These are phyloP conservation scores for Cettia cetti DNA, from an alignment of 2,113 vertebrate genomes.

Conservation along the genomic window DNA sequence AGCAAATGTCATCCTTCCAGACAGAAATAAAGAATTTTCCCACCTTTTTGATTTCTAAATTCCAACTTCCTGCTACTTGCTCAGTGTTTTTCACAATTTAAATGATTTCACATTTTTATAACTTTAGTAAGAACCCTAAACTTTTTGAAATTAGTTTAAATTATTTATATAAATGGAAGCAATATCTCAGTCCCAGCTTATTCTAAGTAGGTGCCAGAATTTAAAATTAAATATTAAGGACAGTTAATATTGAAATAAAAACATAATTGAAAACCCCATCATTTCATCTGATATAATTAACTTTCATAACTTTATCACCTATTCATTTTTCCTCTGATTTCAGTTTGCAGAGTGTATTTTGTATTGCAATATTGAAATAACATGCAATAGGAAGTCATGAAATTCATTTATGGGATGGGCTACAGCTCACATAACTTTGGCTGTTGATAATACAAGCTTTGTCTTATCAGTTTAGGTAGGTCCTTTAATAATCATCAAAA, in stretches of 20 bases:
- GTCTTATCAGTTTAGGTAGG: background rate
- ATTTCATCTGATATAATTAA: background rate
- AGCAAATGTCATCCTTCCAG: background rate
- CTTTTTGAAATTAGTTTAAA: background rate
- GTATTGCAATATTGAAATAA: background rate
- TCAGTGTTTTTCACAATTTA: background rate
- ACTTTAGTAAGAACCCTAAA: background rate
- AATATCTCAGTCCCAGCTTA: background rate
- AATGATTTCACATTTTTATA: background rate
- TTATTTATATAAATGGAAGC: background rate
- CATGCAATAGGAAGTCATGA: background rate
- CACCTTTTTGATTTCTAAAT: background rate
- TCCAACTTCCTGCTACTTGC: background rate
- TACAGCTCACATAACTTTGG: background rate
- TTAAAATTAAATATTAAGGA: background rate
- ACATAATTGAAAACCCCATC: background rate
- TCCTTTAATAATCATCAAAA: background rate
- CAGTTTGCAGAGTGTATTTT: background rate
- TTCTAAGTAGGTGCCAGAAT: background rate
- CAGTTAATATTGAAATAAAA: background rate
- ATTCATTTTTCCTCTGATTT: background rate
- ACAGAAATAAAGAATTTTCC: background rate
- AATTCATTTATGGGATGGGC: background rate
- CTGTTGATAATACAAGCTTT: background rate
- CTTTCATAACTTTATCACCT: background rate